Base-by-base conservation (phyloP, 2,888 invertebrate species). In the Lobophora halterata region DNA sequence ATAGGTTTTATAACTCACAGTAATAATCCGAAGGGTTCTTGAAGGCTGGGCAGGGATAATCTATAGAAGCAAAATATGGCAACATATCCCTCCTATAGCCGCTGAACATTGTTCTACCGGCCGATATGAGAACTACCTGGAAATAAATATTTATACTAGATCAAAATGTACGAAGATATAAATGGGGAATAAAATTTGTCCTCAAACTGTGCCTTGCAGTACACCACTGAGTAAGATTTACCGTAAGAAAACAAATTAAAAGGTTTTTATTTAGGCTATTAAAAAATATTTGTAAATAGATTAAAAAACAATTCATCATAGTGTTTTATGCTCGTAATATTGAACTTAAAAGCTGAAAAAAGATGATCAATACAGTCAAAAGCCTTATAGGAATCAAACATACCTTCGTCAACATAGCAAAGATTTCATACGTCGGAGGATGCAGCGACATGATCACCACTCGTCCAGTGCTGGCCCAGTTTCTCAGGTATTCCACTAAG, bases 1-100 rank as follows among this genome's bases (percentile, higher is more conserved):
- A 2, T 7, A 8, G 11, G 13, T 7, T 4, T 9, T 1, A 35
- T 17, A 41, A 90, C 93, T 92, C 85, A 96, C 95, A 89, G 73
- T 98, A 98, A 74, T 98, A 98, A 86, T 98, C 98, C 0, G 97
- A 97, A 29, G 97, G 97, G 71, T 98, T 98, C 80, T 98, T 98
- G 76, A 95, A 97, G 0, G 97, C 95, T 6, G 98, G 98, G 76
- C 97, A 98, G 1, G 97, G 97, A 83, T 97, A 98, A 65, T 97
- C 97, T 50, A 91, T 85, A 30, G 93, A 91, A 33, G 94, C 95
- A 85, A 98, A 98, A 86, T 98, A 98, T 65, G 95, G 93, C 71
- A 97, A 91, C 93, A 98, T 93, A 73, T 97, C 95, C 60, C 94
- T 89, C 61, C 97, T 90, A 59, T 93, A 92, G 18, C 97, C 98